phyloP scores from a whole-genome alignment of 1,140 invertebrate genomes.

The Trichogramma pretiosum region DNA sequence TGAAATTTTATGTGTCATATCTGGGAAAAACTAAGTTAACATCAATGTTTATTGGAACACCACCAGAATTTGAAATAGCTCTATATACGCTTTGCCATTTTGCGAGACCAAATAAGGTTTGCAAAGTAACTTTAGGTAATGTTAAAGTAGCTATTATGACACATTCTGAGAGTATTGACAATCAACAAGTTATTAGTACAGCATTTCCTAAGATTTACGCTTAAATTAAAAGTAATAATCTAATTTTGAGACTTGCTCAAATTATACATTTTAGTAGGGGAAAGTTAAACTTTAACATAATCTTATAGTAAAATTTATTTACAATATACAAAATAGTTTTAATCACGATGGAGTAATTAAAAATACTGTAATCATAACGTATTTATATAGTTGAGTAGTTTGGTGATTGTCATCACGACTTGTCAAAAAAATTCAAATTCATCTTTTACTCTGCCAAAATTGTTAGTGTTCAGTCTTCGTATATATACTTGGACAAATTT shows the following conservation, averaged over 20 bases:
- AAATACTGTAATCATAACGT: no score
- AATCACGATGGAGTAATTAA: no score
- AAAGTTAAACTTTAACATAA: no score
- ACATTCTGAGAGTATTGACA: constrained; percentile 6
- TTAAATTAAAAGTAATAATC: no score
- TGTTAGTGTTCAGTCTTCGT: constrained; percentile 9
- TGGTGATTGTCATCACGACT: no score
- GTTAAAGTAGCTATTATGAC: constrained; percentile 20
- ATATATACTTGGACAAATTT: constrained; percentile 1
- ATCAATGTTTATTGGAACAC: constrained; percentile 52
- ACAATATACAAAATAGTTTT: no score
- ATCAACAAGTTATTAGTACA: constrained; percentile 11
- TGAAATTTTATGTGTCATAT: constrained; percentile 39
- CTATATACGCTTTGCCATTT: constrained; percentile 51
- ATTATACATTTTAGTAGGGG: no score
- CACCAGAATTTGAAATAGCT: constrained; percentile 56
- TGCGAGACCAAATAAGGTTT: constrained; percentile 36
- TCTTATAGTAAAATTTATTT: no score
- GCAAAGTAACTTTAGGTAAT: constrained; percentile 21
- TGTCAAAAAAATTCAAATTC: no score
- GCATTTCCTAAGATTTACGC: constrained; percentile 17
- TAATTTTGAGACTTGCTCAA: no score
- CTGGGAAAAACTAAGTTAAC: constrained; percentile 27
- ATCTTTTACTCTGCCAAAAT: no score
- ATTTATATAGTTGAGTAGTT: no score